phyloP scores from a whole-genome alignment of 2,113 vertebrate genomes.

The Nesogale talazaci region DNA sequence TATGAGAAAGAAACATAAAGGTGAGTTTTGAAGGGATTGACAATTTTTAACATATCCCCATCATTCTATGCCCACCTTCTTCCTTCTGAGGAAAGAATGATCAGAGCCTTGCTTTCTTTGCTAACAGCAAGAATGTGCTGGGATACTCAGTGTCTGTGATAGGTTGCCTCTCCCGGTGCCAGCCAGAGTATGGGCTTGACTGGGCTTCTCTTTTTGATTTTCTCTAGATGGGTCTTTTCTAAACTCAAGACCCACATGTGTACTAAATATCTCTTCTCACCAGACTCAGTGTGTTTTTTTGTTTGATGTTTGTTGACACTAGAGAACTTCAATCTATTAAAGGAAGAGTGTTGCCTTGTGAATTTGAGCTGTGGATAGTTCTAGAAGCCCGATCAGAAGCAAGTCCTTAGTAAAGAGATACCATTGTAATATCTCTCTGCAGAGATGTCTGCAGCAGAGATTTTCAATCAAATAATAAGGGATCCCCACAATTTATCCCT shows the following conservation, averaged over 20 bases:
- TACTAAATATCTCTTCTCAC: background rate
- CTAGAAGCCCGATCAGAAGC: background rate
- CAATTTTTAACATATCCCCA: background rate
- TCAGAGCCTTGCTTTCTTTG: too few relatives aligned
- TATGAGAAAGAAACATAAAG: conserved; percentile 4
- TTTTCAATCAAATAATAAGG: background rate
- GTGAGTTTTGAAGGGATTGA: background rate
- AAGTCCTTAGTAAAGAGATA: background rate
- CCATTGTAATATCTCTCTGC: background rate
- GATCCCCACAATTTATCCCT: background rate
- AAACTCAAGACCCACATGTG: background rate
- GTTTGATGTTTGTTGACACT: background rate
- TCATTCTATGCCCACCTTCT: background rate
- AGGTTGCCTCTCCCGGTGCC: background rate
- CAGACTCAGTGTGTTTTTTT: background rate
- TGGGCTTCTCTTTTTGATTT: background rate
- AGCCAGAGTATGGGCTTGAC: background rate
- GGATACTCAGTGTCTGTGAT: accelerated
- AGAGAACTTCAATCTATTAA: background rate
- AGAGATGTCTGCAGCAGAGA: background rate
- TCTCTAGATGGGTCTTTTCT: background rate
- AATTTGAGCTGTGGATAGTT: background rate
- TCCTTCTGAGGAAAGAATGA: background rate
- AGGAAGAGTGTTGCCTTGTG: background rate
- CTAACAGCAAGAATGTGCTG: background rate